phyloP scores from a whole-genome alignment of 2,888 invertebrate genomes.

The Heliconius hortense region DNA sequence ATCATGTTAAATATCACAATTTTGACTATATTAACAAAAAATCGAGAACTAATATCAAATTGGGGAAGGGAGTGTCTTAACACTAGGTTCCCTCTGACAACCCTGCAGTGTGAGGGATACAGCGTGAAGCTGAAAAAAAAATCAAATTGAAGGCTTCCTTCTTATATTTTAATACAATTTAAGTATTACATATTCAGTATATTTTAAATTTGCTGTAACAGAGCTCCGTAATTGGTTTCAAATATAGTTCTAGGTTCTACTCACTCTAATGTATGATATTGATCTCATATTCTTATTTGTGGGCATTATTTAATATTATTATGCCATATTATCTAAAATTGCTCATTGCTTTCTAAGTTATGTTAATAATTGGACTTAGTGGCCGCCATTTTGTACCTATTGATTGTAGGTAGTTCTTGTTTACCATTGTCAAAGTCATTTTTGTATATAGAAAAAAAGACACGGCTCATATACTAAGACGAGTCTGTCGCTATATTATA shows the following conservation, averaged over 20 bases:
- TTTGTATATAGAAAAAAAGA: slow-evolving; percentile 35
- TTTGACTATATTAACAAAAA: background rate
- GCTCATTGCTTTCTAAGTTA: slow-evolving; percentile 67
- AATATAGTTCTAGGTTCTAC: slow-evolving; percentile 39
- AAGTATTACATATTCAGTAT: background rate
- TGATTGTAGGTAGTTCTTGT: slow-evolving; percentile 32
- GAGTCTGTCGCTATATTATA: slow-evolving; percentile 24
- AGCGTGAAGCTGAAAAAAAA: no score
- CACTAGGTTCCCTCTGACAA: no score
- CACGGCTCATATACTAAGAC: slow-evolving; percentile 15
- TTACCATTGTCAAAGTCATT: slow-evolving; percentile 37
- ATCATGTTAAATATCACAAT: slow-evolving; percentile 6
- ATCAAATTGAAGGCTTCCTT: no score
- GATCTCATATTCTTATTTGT: slow-evolving; percentile 77
- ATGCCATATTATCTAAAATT: slow-evolving; percentile 68
- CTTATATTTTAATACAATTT: background rate
- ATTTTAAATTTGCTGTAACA: slow-evolving; percentile 18
- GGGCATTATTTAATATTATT: slow-evolving; percentile 66
- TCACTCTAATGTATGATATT: slow-evolving; percentile 56
- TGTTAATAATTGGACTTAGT: slow-evolving; percentile 55
- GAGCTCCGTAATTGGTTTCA: slow-evolving; percentile 20
- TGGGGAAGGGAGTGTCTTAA: no score
- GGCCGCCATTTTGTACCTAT: slow-evolving; percentile 43
- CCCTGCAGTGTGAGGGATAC: no score
- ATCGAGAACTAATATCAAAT: background rate